These are phyloP conservation scores for Stigmatopora argus DNA, from an alignment of 2,113 vertebrate species.

Conservation along the genomic window DNA sequence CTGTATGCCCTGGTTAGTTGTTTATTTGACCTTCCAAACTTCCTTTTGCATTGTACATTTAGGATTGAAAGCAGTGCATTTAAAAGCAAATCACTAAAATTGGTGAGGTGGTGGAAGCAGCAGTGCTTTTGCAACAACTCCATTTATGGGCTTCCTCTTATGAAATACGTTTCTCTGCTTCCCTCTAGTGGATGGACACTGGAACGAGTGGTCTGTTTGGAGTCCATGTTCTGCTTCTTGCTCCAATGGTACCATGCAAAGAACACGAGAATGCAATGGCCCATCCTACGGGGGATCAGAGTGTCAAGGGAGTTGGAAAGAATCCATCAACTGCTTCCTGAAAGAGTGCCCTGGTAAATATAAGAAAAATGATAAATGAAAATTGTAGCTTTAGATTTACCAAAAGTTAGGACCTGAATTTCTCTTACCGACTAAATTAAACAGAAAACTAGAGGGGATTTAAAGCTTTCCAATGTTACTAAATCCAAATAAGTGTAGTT, in stretches of 20 bases:
- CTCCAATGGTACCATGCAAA: slow-evolving; percentile 91
- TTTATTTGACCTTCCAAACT: not conserved
- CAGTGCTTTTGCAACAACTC: not conserved
- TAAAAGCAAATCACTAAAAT: not conserved
- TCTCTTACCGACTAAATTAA: no score
- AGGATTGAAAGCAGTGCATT: not conserved
- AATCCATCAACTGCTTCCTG: slow-evolving; percentile 83
- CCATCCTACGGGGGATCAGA: slow-evolving; percentile 93
- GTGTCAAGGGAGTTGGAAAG: slow-evolving; percentile 89
- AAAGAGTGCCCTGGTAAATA: slow-evolving; percentile 86
- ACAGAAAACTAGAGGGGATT: no score
- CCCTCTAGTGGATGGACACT: slow-evolving; percentile 92
- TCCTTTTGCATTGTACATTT: not conserved
- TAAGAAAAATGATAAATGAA: not conserved
- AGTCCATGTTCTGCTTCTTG: slow-evolving; percentile 85
- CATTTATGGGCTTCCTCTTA: not conserved
- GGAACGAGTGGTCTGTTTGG: slow-evolving; percentile 97
- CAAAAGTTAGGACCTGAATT: no score
- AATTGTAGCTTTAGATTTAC: not conserved
- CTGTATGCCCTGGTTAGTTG: slow-evolving; percentile 88
- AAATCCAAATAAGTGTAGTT: no score
- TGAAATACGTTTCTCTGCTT: slow-evolving; percentile 37
- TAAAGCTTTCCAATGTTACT: no score
- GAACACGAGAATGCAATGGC: slow-evolving; percentile 90
- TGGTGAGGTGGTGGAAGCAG: no score